Base-by-base conservation (phyloP, 2,113 vertebrate genomes). In the Ailuropoda melanoleuca region DNA sequence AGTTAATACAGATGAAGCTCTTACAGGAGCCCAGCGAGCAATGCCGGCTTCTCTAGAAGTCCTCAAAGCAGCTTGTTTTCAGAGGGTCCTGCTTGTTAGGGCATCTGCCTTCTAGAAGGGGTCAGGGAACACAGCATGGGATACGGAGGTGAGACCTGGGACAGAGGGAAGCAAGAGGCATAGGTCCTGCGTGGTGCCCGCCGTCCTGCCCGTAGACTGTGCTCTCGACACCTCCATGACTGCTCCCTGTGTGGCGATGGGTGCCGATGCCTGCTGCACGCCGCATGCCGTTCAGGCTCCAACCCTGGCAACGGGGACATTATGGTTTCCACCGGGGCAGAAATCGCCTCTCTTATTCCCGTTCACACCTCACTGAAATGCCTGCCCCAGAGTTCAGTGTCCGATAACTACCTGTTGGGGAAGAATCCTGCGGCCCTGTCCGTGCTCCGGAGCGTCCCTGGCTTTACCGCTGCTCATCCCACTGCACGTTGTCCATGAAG, bases 171-270 rank as follows among this genome's bases (percentile, higher is more conserved):
- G 37, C 0, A 5, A 68, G 46, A 29, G 48, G 39, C 31, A 3
- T 17, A 7, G 64, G 53, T 55, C 53, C 50, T 4, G 17, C 53
- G 4, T 55, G 53, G 53, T 55, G 53, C 50, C 13, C 6, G 17
- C 53, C 53, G 6, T 18, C 53, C 53, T 55, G 53, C 4, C 53
- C 8, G 24, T 0, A 4, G 17, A 17, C 19, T 1, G n/a, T 0
- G 0, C 58, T 77, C 53, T 0, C 17, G 53, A 55, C 53, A 55
- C 53, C 15, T 15, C 53, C 53, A 17, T 17, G 17, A 55, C 53
- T 55, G 53, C 53, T 18, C 53, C 18, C 53, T 17, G 17, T 55
- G 53, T 18, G 53, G 5, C 53, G 4, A 18, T 6, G 53, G 17
- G 53, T 55, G 53, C n/a, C 26, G 19, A 55, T 14, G 3, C 18